A percentile compares a stretch with the other conserved stretches of the same genome.
Evolutionary conservation across 1,140 invertebrate genomes (phyloP).

Genomic region (Drosophila elegans): DNA sequence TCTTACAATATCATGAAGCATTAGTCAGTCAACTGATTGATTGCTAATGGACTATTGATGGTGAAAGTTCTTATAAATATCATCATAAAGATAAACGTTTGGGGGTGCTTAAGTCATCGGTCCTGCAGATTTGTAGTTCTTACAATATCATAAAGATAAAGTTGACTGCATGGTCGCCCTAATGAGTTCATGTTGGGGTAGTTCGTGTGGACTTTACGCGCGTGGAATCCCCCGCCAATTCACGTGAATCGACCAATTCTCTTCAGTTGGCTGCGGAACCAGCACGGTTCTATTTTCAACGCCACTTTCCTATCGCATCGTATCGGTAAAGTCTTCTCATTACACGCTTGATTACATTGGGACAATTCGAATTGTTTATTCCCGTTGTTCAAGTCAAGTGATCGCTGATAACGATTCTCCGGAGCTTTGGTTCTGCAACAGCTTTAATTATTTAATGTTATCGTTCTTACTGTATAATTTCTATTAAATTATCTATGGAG

Average conservation of each 20-base stretch:
- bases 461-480: constrained; percentile 42
- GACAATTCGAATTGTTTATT: constrained; percentile 49
- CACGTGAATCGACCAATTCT: constrained; percentile 27
- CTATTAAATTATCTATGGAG: constrained; percentile 62
- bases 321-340: constrained; percentile 27
- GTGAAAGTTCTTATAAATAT: constrained; percentile 39
- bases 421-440: neutral
- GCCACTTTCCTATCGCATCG: neutral
- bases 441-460: constrained; percentile 52
- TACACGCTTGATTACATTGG: constrained; percentile 44
- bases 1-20: constrained; percentile 9
- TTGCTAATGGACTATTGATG: constrained; percentile 23
- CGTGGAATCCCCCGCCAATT: constrained; percentile 33
- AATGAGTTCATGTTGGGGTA: constrained; percentile 78
- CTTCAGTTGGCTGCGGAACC: neutral
- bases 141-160: constrained; percentile 74
- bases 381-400: constrained; percentile 43
- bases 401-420: constrained; percentile 33
- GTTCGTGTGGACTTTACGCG: constrained; percentile 52
- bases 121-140: constrained; percentile 28
- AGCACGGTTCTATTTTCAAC: neutral
- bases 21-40: constrained; percentile 15
- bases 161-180: constrained; percentile 17
- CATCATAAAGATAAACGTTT: constrained; percentile 65
- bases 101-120: constrained; percentile 23